Conservation (phyloP, 2,888 invertebrate genomes). For the Dicyrtoma fusca region DNA sequence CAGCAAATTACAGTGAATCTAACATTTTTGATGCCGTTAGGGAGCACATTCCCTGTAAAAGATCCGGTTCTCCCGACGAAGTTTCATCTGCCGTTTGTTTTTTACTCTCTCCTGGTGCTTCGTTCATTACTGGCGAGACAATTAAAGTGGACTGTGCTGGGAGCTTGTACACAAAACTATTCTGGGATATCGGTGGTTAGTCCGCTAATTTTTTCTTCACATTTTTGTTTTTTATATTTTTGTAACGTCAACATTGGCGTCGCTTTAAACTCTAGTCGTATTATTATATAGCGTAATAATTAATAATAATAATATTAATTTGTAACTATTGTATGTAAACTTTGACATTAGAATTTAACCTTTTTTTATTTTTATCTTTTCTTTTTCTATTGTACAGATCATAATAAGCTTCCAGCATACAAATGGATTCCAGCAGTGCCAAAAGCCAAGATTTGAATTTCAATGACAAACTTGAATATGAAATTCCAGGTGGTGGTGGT, state of each 20-base stretch:
- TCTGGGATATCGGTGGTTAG: slow-evolving; percentile 48
- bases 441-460: slow-evolving; percentile 40
- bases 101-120: slow-evolving; percentile 62
- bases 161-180: slow-evolving; percentile 58
- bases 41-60: slow-evolving; percentile 59
- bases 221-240: background rate
- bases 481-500: background rate
- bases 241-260: background rate
- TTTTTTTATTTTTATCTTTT: too few species aligned
- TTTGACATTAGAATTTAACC: too few species aligned
- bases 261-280: too few species aligned
- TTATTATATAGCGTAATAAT: background rate
- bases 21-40: slow-evolving; percentile 59
- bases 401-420: slow-evolving; percentile 50
- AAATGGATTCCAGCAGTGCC: slow-evolving; percentile 55
- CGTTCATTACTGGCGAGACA: slow-evolving; percentile 62
- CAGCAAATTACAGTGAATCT: slow-evolving; percentile 61
- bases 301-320: background rate
- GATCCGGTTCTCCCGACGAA: slow-evolving; percentile 62
- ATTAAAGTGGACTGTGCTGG: slow-evolving; percentile 61
- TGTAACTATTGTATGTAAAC: too few species aligned
- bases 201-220: too few species aligned
- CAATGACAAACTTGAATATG: background rate
- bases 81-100: slow-evolving; percentile 62
- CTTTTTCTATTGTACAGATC: too few species aligned